phyloP scores from a whole-genome alignment of 37 sponge, comb jelly and placozoan species.

The Cliona cf. orientalis region DNA sequence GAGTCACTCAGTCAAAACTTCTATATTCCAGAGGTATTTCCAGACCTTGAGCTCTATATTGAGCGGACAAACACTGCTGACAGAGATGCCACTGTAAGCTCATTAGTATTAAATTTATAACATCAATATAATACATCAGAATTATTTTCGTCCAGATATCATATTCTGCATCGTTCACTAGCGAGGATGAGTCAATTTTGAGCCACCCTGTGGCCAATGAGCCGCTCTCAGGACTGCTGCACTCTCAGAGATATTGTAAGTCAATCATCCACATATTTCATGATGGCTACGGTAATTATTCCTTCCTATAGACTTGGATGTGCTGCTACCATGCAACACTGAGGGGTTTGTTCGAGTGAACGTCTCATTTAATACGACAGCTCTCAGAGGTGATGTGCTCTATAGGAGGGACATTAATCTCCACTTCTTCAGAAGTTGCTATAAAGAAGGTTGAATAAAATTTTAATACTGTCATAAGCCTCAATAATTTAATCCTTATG shows the following conservation, averaged over 20 bases:
- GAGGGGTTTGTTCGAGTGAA: conserved; percentile 2
- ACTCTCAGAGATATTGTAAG: no score
- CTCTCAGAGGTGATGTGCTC: conserved; percentile 10
- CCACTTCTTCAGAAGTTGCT: conserved; percentile 36
- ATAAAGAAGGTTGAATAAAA: no score
- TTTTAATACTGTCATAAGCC: no score
- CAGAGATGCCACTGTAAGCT: no score
- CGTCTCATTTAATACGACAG: conserved; percentile 7
- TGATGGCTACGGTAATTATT: background rate
- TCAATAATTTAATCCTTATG: background rate
- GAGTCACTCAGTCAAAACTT: background rate
- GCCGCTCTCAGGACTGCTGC: no score
- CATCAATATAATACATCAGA: no score
- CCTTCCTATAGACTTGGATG: background rate
- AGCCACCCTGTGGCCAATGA: background rate
- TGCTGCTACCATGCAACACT: conserved; percentile 6
- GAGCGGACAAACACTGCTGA: no score
- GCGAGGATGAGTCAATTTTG: background rate
- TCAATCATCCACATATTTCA: no score
- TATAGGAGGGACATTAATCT: background rate
- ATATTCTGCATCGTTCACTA: background rate
- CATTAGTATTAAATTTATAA: no score
- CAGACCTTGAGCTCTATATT: background rate
- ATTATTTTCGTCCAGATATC: background rate
- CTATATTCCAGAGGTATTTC: background rate